Percentiles rank a stretch among this genome's conserved stretches.
Conservation (phyloP, 2,797 vertebrate genomes). For the Liasis olivaceus region DNA sequence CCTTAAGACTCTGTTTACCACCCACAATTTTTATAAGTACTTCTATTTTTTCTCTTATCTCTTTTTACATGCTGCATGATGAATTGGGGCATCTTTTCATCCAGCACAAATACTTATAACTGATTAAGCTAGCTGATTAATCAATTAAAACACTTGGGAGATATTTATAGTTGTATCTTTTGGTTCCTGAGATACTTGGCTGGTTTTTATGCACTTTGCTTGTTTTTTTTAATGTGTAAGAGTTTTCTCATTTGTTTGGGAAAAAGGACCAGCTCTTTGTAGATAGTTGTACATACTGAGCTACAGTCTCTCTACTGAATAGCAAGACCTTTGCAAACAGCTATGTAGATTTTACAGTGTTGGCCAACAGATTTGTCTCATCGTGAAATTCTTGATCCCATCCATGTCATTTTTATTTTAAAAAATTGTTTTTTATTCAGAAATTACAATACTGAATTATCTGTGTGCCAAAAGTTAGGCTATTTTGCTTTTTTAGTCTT, state of each 20-base stretch:
- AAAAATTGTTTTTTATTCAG: not conserved
- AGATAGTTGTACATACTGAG: not conserved
- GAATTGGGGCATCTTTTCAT: not conserved
- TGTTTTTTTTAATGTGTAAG: not conserved
- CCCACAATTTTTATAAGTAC: not conserved
- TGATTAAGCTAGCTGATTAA: not conserved
- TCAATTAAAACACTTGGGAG: not conserved
- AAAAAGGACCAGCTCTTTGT: not conserved
- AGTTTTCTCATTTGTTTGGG: not conserved
- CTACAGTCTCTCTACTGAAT: too few relatives aligned
- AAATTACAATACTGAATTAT: not conserved
- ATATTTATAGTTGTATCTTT: not conserved
- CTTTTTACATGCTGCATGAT: not conserved
- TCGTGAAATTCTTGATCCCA: not conserved
- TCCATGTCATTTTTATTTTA: not conserved
- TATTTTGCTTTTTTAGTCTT: not conserved
- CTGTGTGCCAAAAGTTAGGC: not conserved
- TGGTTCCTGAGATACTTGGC: not conserved
- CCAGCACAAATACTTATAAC: not conserved
- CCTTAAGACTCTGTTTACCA: not conserved
- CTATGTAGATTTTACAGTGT: too few relatives aligned
- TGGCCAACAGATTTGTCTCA: too few relatives aligned
- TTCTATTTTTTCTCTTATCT: not conserved
- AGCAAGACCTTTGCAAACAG: too few relatives aligned
- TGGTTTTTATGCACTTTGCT: not conserved